A percentile compares a stretch with the other conserved stretches of the same genome.
Evolutionary conservation across 2,888 invertebrate genomes (phyloP).

Genomic region (Aquatica leii): DNA sequence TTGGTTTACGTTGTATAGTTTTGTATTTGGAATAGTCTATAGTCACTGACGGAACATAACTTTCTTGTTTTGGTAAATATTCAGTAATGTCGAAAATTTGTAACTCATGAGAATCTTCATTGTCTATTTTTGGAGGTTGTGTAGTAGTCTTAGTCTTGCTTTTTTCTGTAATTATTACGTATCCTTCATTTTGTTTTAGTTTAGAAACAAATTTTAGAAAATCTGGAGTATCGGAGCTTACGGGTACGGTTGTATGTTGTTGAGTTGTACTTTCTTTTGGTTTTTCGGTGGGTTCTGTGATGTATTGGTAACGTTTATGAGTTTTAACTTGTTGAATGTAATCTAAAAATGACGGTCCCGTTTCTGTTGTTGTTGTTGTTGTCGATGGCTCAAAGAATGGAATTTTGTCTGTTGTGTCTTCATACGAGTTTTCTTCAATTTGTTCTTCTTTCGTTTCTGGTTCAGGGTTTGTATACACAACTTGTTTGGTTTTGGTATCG

Average conservation of each 20-base stretch:
- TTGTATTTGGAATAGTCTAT: conserved; percentile 59
- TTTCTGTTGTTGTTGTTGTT: conserved; percentile 41
- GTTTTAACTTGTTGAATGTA: conserved; percentile 52
- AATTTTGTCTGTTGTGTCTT: no score
- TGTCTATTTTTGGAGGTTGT: conserved; percentile 14
- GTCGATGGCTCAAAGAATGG: background rate
- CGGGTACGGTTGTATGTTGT: conserved; percentile 9
- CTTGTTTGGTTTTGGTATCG: conserved; percentile 55
- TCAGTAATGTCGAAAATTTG: conserved; percentile 57
- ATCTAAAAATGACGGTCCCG: conserved; percentile 53
- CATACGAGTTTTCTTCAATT: conserved; percentile 10
- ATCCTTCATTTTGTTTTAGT: conserved; percentile 48
- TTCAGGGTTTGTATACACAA: conserved; percentile 51
- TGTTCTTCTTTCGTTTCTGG: conserved; percentile 15
- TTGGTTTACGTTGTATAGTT: conserved; percentile 52
- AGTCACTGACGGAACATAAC: conserved; percentile 52
- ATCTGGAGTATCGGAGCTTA: conserved; percentile 51
- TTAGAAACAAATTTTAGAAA: conserved; percentile 54
- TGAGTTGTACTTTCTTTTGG: no score
- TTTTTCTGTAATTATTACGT: conserved; percentile 54
- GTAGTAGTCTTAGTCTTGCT: conserved; percentile 39
- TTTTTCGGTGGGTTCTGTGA: conserved; percentile 54
- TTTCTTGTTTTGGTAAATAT: conserved; percentile 53
- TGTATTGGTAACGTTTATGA: conserved; percentile 50
- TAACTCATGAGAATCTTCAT: conserved; percentile 7